These are phyloP conservation scores for Zaprionus lachaisei DNA, from an alignment of 1,140 invertebrate genomes.

Conservation along the genomic window DNA sequence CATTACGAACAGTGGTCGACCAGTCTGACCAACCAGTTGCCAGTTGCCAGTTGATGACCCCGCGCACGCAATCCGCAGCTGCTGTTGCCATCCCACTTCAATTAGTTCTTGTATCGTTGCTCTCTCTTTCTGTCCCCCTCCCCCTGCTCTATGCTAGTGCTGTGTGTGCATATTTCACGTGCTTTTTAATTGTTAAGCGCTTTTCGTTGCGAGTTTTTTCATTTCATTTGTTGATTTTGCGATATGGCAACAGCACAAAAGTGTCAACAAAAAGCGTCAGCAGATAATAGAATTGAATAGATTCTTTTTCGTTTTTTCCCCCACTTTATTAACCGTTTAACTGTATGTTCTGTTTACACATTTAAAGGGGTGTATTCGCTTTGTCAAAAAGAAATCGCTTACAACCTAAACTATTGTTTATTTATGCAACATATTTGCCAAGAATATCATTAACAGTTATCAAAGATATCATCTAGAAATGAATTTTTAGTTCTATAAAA, in stretches of 20 bases:
- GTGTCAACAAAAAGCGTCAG: slow-evolving; percentile 61
- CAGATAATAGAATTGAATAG: slow-evolving; percentile 72
- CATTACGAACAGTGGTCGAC: slow-evolving; percentile 10
- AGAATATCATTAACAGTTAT: background rate
- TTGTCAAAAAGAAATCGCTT: background rate
- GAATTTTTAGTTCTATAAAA: background rate
- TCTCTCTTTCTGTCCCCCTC: slow-evolving; percentile 24
- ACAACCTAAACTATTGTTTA: background rate
- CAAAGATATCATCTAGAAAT: background rate
- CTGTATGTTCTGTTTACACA: slow-evolving; percentile 45
- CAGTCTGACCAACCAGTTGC: slow-evolving; percentile 44
- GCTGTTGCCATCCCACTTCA: slow-evolving; percentile 5
- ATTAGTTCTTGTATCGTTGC: slow-evolving; percentile 12
- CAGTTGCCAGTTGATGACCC: slow-evolving; percentile 66
- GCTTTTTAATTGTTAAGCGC: slow-evolving; percentile 63
- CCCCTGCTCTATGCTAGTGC: slow-evolving; percentile 2
- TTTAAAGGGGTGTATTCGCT: slow-evolving; percentile 10
- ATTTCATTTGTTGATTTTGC: slow-evolving; percentile 63
- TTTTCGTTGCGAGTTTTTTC: slow-evolving; percentile 48
- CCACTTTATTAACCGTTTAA: slow-evolving; percentile 48
- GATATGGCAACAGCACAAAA: slow-evolving; percentile 57
- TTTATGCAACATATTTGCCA: background rate
- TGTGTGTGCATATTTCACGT: slow-evolving; percentile 64
- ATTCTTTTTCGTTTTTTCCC: slow-evolving; percentile 22
- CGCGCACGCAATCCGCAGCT: slow-evolving; percentile 58